Evolutionary conservation across 2,888 invertebrate species (phyloP), one percentile per base, ranked within the genome.

Genomic region (Scaptomyza cyrtandrae): DNA sequence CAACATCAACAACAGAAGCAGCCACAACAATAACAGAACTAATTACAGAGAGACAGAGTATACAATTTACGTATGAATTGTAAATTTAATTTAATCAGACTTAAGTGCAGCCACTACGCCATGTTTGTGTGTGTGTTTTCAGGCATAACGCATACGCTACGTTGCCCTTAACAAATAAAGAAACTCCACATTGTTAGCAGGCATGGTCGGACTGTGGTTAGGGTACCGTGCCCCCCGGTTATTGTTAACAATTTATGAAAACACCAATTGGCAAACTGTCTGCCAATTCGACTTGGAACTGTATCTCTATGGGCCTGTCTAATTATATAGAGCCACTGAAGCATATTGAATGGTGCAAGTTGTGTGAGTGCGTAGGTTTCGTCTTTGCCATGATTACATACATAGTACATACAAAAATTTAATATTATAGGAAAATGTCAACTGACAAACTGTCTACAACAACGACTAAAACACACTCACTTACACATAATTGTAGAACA

Each of bases 191-290:
- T 9, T 39, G 11, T 19, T 50, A 45, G 33, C 39, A 41, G 35
- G 31, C 41, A 37, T 49, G 31, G 49, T 31, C 62, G 33, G 58
- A 37, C 35, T 24, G 19, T 57, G 52, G 46, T 63, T 71, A 41
- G 43, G 45, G 74, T 65, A 67, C 66, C 72, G 80, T 69, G 71
- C 69, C 67, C 3, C 16, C 35, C n/a, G n/a, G 71, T 75, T 75
- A 80, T 86, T 86, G 71, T 84, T 78, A 72, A 81, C 78, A 85
- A 85, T 85, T 85, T 72, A 85, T 84, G 80, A 81, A 84, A 84
- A 78, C 74, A 73, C 80, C 78, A 72, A 80, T 75, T 69, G 78
- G 68, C 69, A 45, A 70, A 64, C 24, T 50, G 68, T 60, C 60
- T 64, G 2, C 19, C 31, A 35, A 13, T 35, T 13, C 14, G 9